These are phyloP conservation scores for Coracias cyanogaster DNA, from an alignment of 2,797 vertebrate genomes.

Conservation along the genomic window DNA sequence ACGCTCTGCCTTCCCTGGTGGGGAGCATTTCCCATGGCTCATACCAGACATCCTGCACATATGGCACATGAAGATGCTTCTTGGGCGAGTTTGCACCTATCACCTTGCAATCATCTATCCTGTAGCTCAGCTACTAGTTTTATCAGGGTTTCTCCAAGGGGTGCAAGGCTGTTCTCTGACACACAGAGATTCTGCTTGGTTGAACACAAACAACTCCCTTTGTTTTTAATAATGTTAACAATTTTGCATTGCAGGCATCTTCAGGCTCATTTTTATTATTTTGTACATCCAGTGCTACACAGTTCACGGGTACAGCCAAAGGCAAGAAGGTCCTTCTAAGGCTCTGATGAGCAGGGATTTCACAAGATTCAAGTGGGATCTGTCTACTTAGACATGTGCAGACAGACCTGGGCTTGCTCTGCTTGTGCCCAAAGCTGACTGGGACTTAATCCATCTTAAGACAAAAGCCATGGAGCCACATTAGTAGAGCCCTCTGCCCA, in stretches of 20 bases:
- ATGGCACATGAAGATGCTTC: background rate
- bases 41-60: background rate
- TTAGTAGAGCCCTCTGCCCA: background rate
- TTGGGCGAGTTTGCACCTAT: background rate
- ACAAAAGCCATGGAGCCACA: conserved; percentile 42
- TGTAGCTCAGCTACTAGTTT: background rate
- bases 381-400: background rate
- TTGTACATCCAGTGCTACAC: background rate
- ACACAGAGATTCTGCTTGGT: background rate
- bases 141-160: background rate
- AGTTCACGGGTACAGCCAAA: conserved; percentile 2
- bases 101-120: background rate
- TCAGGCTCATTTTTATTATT: background rate
- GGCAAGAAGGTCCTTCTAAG: background rate
- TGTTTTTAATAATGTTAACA: background rate
- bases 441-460: background rate
- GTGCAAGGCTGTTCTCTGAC: background rate
- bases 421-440: background rate
- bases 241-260: background rate
- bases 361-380: background rate
- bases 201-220: conserved; percentile 30
- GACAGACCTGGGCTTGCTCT: conserved; percentile 6
- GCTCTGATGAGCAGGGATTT: background rate
- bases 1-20: accelerated
- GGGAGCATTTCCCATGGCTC: background rate